Evolutionary conservation across 2,888 invertebrate genomes (phyloP).

Genomic region (Drosophila longiperda): DNA sequence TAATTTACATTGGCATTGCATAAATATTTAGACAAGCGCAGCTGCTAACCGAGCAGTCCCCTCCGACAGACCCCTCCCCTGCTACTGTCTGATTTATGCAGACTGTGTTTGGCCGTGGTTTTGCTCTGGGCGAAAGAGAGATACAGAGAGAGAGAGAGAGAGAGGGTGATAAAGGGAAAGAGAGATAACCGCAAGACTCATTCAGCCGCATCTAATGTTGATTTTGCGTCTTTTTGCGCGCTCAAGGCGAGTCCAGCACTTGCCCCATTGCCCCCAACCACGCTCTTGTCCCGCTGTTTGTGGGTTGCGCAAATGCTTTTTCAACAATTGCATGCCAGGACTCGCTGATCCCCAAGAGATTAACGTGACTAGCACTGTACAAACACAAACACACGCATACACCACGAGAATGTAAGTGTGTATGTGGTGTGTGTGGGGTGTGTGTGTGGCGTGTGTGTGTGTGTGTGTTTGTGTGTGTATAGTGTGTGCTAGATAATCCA

Average conservation of each 20-base stretch:
- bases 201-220: slow-evolving; percentile 66
- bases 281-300: slow-evolving; percentile 31
- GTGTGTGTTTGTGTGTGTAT: slow-evolving; percentile 23
- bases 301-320: slow-evolving; percentile 75
- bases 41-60: slow-evolving; percentile 31
- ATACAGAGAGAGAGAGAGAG: not conserved
- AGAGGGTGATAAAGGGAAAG: not conserved
- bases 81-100: slow-evolving; percentile 64
- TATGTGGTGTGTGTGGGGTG: slow-evolving; percentile 18
- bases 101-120: slow-evolving; percentile 1
- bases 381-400: slow-evolving; percentile 2
- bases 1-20: slow-evolving; percentile 79
- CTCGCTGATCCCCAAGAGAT: slow-evolving; percentile 76
- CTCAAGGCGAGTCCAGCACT: slow-evolving; percentile 37
- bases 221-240: slow-evolving; percentile 73
- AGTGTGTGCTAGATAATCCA: slow-evolving; percentile 80
- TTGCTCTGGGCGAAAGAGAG: not conserved
- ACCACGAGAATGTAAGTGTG: not conserved
- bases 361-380: slow-evolving; percentile 73
- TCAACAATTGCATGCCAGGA: slow-evolving; percentile 74
- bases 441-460: slow-evolving; percentile 11
- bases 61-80: slow-evolving; percentile 1
- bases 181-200: not conserved
- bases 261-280: not conserved
- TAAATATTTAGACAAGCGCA: slow-evolving; percentile 74